These are phyloP conservation scores for Knipowitschia caucasica DNA, from an alignment of 2,797 vertebrate genomes.

Conservation along the genomic window DNA sequence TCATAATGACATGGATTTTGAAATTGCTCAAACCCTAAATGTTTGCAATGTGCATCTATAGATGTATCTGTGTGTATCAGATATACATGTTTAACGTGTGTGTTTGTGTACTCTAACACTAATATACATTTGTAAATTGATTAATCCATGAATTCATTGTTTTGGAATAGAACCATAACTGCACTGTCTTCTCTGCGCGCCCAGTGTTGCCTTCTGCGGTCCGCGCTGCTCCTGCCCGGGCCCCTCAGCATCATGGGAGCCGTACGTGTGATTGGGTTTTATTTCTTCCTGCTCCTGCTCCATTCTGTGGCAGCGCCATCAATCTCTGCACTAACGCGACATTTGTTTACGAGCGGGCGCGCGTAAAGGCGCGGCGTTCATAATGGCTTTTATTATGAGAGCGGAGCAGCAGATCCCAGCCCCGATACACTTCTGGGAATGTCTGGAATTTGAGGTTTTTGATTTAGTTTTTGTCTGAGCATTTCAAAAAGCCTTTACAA, in stretches of 20 bases:
- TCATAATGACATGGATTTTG: too few relatives aligned
- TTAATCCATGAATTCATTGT: neutral
- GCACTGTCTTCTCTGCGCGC: constrained; percentile 25
- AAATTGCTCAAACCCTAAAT: too few relatives aligned
- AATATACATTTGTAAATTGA: too few relatives aligned
- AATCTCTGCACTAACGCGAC: constrained; percentile 88
- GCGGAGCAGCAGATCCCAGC: constrained; percentile 64
- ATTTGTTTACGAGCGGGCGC: constrained; percentile 86
- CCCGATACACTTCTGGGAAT: constrained; percentile 14
- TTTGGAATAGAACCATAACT: constrained; percentile 4
- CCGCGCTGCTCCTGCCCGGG: constrained; percentile 70
- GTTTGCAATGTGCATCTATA: too few relatives aligned
- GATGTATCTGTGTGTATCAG: too few relatives aligned
- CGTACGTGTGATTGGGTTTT: constrained; percentile 86
- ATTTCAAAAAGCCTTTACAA: too few relatives aligned
- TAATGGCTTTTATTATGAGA: constrained; percentile 79
- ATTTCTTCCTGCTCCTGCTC: constrained; percentile 86
- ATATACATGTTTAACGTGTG: too few relatives aligned
- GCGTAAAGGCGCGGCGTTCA: constrained; percentile 72
- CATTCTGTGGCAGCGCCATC: constrained; percentile 82
- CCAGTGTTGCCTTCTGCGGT: constrained; percentile 54
- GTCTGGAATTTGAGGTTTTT: neutral
- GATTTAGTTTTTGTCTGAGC: too few relatives aligned
- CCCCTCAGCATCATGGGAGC: constrained; percentile 84
- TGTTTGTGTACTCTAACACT: too few relatives aligned